Evolutionary conservation across 2,888 invertebrate species (phyloP), one percentile per base, ranked within the genome.

Genomic region (Athalia cordata): DNA sequence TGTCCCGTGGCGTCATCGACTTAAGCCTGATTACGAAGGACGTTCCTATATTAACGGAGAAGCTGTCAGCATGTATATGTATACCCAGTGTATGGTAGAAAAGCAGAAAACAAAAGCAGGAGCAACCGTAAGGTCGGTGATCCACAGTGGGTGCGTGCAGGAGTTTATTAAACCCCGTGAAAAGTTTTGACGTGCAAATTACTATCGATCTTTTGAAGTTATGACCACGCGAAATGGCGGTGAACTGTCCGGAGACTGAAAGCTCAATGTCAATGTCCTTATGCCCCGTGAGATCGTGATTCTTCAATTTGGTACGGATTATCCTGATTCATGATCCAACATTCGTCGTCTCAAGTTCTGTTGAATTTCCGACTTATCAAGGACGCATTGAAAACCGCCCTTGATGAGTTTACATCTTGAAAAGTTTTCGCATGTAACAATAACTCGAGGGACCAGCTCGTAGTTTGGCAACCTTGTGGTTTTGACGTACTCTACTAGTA

Each of bases 21-120:
- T 85, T 83, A 83, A 84, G 83, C 81, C 85, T 83, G 85, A 85
- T 85, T 85, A 84, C 83, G 81, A 81, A 83, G 81, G 82, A 85
- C 83, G 83, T 80, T 82, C 83, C 83, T 85, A 82, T 83, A 85
- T 84, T 84, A 82, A 80, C 80, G 62, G 29, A 62, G 74, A 29
- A 62, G 50, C 75, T 64, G 75, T 75, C 75, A 75, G 75, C 49
- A 15, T n/a, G 29, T 29, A 29, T 29, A 29, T 29, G 29, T 29
- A 29, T 29, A 29, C 29, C 29, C 29, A 2, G 29, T 29, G 29
- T 29, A 29, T 29, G 2, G 29, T 29, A 29, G 29, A 29, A 2
- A 29, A 29, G 29, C 29, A 29, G n/a, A 29, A 29, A 29, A 29
- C 29, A 29, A 29, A 29, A 29, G 29, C 29, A 1, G 29, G 29